phyloP scores from a whole-genome alignment of 2,113 vertebrate species.

The Capreolus pygargus region DNA sequence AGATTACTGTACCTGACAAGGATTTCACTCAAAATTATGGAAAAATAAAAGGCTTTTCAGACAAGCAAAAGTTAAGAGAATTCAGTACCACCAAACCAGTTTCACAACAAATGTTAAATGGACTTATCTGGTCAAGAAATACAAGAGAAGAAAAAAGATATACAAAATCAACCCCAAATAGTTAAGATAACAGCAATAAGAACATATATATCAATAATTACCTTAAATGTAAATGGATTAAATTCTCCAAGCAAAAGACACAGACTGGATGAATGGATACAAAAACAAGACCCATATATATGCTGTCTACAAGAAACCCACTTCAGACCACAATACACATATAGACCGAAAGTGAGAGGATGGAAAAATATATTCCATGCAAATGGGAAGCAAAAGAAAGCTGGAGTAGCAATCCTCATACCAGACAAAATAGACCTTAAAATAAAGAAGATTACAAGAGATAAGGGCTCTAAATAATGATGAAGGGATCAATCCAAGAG shows the following conservation, averaged over 20 bases:
- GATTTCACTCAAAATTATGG: neutral
- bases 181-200: neutral
- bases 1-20: neutral
- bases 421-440: neutral
- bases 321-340: neutral
- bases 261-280: neutral
- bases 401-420: neutral
- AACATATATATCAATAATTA: neutral
- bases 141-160: neutral
- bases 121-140: neutral
- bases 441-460: neutral
- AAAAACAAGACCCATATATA: neutral
- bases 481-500: neutral
- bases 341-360: neutral
- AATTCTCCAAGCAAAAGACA: neutral
- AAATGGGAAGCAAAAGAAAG: neutral
- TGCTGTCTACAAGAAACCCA: neutral
- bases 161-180: neutral
- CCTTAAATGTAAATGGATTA: neutral
- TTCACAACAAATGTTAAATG: neutral
- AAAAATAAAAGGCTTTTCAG: neutral
- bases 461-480: neutral
- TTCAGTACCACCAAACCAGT: neutral
- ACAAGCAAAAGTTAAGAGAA: neutral
- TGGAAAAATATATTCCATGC: neutral